phyloP scores from a whole-genome alignment of 2,113 vertebrate genomes.

The Gymnarchus niloticus region DNA sequence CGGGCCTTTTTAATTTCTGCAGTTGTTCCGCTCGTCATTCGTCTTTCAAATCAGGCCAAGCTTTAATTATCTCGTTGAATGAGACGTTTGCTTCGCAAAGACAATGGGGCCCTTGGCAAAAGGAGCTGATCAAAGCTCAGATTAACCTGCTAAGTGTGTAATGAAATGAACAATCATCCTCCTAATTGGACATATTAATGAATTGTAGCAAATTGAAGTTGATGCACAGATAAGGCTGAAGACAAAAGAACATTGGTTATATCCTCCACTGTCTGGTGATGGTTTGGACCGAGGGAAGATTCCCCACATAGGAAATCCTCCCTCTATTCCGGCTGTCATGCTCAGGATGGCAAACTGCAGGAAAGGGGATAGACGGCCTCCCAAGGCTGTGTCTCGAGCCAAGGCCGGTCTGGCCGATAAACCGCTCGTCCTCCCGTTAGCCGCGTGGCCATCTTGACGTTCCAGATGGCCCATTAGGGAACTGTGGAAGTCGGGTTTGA shows the following conservation, averaged over 20 bases:
- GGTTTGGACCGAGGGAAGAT: neutral
- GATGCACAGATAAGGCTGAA: neutral
- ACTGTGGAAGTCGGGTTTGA: conserved; percentile 42
- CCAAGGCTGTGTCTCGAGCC: conserved; percentile 16
- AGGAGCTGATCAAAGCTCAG: neutral
- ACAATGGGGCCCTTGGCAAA: neutral
- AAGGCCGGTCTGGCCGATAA: conserved; percentile 23
- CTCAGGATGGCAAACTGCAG: neutral
- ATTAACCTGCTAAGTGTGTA: neutral
- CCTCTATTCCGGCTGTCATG: neutral
- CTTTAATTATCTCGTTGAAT: neutral
- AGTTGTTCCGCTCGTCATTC: neutral
- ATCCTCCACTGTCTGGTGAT: neutral
- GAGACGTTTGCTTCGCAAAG: neutral
- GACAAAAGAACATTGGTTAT: neutral
- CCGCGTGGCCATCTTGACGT: conserved; percentile 53
- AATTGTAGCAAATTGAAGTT: neutral
- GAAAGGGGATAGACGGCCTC: conserved; percentile 24
- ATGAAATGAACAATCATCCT: neutral
- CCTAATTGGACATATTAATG: neutral
- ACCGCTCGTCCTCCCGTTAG: conserved; percentile 63
- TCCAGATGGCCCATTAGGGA: conserved; percentile 67
- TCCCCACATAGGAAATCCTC: neutral
- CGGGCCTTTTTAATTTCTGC: neutral
- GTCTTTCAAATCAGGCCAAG: neutral